Evolutionary conservation across 2,113 vertebrate genomes (phyloP).

Genomic region (Gasterosteus nipponicus): DNA sequence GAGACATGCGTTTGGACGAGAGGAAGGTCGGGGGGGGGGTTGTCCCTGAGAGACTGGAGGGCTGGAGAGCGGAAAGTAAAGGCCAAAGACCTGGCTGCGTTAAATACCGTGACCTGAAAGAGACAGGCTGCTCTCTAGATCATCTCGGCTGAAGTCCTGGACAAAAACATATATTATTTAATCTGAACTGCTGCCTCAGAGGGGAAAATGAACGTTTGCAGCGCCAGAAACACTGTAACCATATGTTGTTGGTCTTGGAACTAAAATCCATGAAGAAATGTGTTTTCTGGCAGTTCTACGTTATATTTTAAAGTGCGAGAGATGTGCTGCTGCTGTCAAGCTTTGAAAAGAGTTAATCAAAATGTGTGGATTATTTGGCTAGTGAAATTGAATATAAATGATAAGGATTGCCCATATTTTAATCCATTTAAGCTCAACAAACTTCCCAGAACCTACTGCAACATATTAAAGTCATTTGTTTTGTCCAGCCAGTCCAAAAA

Average conservation of each 20-base stretch:
- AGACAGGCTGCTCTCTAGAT: constrained; percentile 25
- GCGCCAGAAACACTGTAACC: background rate
- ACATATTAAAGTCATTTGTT: background rate
- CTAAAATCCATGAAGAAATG: background rate
- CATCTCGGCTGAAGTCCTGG: constrained; percentile 10
- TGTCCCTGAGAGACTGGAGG: constrained; percentile 49
- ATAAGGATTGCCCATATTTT: background rate
- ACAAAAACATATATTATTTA: constrained; percentile 39
- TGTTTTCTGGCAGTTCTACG: background rate
- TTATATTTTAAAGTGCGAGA: background rate
- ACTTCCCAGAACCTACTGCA: background rate
- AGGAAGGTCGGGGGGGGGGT: constrained; percentile 17
- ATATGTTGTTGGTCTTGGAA: background rate
- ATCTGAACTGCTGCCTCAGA: background rate
- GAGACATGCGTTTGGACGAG: constrained; percentile 34
- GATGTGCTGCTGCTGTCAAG: background rate
- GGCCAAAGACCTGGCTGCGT: constrained; percentile 42
- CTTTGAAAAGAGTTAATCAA: background rate
- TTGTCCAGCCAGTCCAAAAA: background rate
- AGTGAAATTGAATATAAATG: background rate
- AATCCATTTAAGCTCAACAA: background rate
- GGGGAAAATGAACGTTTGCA: background rate
- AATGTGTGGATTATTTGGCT: background rate
- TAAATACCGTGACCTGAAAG: constrained; percentile 60
- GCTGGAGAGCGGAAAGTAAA: constrained; percentile 51